phyloP scores from a whole-genome alignment of 1,140 invertebrate genomes.

The Drosophila fuyamai region DNA sequence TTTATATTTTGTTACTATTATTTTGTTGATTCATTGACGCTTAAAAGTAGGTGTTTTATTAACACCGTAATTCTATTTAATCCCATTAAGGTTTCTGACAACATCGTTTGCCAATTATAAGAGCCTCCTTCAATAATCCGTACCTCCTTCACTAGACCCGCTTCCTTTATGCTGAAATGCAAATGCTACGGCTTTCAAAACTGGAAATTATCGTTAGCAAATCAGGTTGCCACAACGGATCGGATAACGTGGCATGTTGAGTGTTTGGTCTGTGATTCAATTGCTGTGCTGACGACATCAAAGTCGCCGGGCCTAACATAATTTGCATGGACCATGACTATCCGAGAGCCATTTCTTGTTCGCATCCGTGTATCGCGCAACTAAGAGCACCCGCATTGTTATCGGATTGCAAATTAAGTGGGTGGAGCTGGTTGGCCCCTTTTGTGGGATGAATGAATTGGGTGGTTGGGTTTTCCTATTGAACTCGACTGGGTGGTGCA shows the following conservation, averaged over 20 bases:
- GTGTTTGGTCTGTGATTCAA: slow-evolving; percentile 59
- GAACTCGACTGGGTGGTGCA: background rate
- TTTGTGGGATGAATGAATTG: background rate
- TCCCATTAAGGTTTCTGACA: too few species aligned
- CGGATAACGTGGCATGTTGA: slow-evolving; percentile 37
- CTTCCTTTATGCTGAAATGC: slow-evolving; percentile 24
- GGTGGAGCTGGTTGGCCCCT: background rate
- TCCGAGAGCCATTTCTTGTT: slow-evolving; percentile 37
- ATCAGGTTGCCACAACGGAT: slow-evolving; percentile 66
- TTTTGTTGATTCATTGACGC: too few species aligned
- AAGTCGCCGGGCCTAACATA: slow-evolving; percentile 53
- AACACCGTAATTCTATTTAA: too few species aligned
- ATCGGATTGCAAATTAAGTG: slow-evolving; percentile 46
- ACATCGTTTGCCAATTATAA: slow-evolving; percentile 1
- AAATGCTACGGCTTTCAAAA: slow-evolving; percentile 54
- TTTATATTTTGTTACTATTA: too few species aligned
- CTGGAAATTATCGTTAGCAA: slow-evolving; percentile 70
- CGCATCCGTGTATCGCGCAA: slow-evolving; percentile 18
- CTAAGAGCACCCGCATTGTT: slow-evolving; percentile 58
- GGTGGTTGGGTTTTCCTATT: background rate
- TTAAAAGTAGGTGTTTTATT: too few species aligned
- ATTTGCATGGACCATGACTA: slow-evolving; percentile 61
- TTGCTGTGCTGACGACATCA: slow-evolving; percentile 55
- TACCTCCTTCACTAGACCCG: too few species aligned
- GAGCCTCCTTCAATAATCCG: background rate